Evolutionary conservation across 2,888 invertebrate species (phyloP).

Genomic region (Itoplectis maculator): DNA sequence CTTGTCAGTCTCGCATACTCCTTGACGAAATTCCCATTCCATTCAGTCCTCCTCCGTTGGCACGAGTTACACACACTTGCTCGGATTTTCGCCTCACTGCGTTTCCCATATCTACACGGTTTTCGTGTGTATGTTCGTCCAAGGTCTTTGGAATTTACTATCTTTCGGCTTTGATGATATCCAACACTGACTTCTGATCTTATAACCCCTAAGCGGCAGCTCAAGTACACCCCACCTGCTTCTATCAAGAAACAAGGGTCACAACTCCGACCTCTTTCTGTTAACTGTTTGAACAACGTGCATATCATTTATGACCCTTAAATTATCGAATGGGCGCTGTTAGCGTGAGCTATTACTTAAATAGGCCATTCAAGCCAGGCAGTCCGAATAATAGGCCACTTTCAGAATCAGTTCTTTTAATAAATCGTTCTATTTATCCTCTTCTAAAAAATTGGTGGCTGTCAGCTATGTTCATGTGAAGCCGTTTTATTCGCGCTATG

Average conservation of each 20-base stretch:
- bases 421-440: too few relatives aligned
- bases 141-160: neutral
- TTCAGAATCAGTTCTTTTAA: too few relatives aligned
- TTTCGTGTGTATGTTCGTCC: neutral
- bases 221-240: neutral
- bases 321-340: too few relatives aligned
- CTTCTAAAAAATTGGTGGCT: too few relatives aligned
- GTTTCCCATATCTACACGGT: neutral
- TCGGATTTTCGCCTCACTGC: slow-evolving; percentile 27
- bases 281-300: too few relatives aligned
- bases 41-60: neutral
- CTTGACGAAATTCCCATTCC: slow-evolving; percentile 18
- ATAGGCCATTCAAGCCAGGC: too few relatives aligned
- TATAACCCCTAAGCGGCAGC: neutral
- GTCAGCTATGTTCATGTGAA: too few relatives aligned
- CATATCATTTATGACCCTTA: too few relatives aligned
- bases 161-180: neutral
- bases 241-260: neutral
- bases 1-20: slow-evolving; percentile 20
- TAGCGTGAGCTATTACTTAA: too few relatives aligned
- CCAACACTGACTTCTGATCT: neutral
- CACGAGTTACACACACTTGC: slow-evolving; percentile 24
- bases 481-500: too few relatives aligned
- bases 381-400: too few relatives aligned
- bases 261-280: neutral